phyloP scores from a whole-genome alignment of 2,888 invertebrate species.

The Thumatha senex region DNA sequence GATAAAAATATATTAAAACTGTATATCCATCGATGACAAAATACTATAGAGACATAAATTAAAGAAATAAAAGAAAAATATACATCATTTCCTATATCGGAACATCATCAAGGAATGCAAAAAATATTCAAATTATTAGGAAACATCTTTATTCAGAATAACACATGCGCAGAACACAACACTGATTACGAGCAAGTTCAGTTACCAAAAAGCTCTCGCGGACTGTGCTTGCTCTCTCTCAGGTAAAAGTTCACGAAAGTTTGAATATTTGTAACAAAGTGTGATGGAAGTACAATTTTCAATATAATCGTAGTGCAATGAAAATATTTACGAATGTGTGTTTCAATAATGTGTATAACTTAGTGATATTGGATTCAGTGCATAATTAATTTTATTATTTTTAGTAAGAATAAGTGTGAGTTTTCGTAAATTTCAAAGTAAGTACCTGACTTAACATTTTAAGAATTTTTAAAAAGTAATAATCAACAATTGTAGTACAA shows the following conservation, averaged over 20 bases:
- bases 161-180: slow-evolving; percentile 23
- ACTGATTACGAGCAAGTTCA: slow-evolving; percentile 16
- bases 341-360: background rate
- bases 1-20: too few species aligned
- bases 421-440: background rate
- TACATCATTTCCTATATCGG: too few species aligned
- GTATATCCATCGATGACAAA: too few species aligned
- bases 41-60: too few species aligned
- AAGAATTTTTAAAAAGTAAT: too few species aligned
- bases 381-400: background rate
- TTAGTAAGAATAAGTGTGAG: background rate
- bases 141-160: too few species aligned
- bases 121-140: too few species aligned
- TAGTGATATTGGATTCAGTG: background rate
- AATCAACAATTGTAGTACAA: too few species aligned
- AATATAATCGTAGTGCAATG: background rate
- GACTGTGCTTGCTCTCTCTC: slow-evolving; percentile 11
- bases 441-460: too few species aligned
- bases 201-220: slow-evolving; percentile 17
- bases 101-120: too few species aligned
- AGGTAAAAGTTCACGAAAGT: slow-evolving; percentile 27
- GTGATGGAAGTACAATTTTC: background rate
- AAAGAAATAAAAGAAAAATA: too few species aligned
- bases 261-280: background rate
- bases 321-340: background rate